Base-by-base conservation (phyloP, 1,140 invertebrate species). In the Hycleus cichorii region DNA sequence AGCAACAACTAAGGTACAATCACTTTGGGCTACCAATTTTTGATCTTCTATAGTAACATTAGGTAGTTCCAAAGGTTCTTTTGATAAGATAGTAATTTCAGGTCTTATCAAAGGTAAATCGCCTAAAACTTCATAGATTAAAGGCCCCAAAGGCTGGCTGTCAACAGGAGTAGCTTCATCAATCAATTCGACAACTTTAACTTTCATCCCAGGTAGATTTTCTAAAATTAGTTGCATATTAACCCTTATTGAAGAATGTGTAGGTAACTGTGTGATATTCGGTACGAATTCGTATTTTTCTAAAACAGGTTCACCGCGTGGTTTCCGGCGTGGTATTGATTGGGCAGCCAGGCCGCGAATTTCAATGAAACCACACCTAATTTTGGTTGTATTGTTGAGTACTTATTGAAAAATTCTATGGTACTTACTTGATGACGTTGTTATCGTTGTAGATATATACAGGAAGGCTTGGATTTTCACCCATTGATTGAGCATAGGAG, bases 331-430 rank as follows among this genome's bases (percentile, higher is more conserved):
- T 5, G 89, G 79, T 46, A 95, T 93, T 3, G 86, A 59, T 62
- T 83, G 90, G 0, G 89, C 89, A 64, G 88, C 86, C 0, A 96
- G 73, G 44, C 91, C 92, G 56, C 83, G 80, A 26, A 95, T 82
- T 75, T 93, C 89, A 10, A 96, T 85, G 49, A 91, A 90, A 39
- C 90, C 91, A 51, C 86, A 82, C 55, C 84, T 78, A 59, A 79
- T 82, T 62, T 39, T 32, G 18, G 69, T 24, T 32, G 64, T 39
- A 18, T 39, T 9, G 3, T 27, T 26, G 8, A 60, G 12, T 25
- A 27, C 43, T 45, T 18, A 52, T 9, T 5, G 25, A 47, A 52
- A 42, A 18, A 39, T 43, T 25, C 11, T 52, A 50, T 43, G 4
- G 3, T 27, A 39, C 18, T 44, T 47, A 47, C 53, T 40, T 56